phyloP scores from a whole-genome alignment of 2,797 vertebrate species.

The Muscicapa comitata region DNA sequence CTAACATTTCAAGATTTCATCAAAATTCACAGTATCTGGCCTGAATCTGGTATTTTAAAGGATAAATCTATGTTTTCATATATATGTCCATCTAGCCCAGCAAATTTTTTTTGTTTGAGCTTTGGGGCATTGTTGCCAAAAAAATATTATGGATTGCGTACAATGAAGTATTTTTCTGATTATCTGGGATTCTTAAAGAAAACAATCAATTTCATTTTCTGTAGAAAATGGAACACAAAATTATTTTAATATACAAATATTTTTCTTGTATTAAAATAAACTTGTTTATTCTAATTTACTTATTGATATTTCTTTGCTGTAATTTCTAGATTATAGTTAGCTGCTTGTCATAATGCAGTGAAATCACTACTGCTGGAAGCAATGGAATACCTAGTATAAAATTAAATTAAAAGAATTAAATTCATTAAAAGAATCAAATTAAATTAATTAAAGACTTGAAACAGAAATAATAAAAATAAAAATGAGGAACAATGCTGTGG shows the following conservation, averaged over 20 bases:
- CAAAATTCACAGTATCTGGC: neutral
- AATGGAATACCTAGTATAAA: neutral
- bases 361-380: neutral
- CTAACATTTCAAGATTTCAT: neutral
- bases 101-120: neutral
- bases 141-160: neutral
- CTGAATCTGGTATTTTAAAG: neutral
- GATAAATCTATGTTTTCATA: neutral
- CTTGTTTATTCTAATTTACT: neutral
- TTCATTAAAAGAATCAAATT: no score
- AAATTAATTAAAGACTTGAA: neutral
- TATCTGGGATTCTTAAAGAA: neutral
- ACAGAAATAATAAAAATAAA: neutral
- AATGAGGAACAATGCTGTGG: fast-evolving
- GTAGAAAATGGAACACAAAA: neutral
- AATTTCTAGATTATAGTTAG: neutral
- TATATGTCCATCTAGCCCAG: neutral
- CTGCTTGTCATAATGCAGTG: neutral
- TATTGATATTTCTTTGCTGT: neutral
- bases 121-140: neutral
- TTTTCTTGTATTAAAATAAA: neutral
- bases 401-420: neutral
- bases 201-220: neutral
- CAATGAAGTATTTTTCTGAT: neutral
- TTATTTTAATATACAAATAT: neutral